Evolutionary conservation across 1,140 invertebrate genomes (phyloP), one percentile per base, ranked within the genome.

Genomic region (Drosophila lowei): DNA sequence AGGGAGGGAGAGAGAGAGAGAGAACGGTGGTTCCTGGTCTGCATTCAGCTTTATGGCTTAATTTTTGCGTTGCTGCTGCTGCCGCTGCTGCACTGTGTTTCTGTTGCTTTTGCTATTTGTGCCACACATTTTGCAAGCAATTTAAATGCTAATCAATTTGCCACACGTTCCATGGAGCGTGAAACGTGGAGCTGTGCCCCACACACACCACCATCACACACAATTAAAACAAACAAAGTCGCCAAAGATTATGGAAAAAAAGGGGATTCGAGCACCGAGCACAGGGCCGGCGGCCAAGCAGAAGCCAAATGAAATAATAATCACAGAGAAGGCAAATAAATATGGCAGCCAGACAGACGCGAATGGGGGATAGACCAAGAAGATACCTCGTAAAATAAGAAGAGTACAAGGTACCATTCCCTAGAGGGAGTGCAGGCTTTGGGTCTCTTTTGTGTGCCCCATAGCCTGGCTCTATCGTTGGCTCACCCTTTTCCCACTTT

Each of bases 131-230:
- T 84, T 79, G 77, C 68, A 77, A 70, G 77, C 80, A 85, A 86
- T 85, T 85, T 86, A 85, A 85, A 85, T 85, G 80, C 77, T 80
- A 85, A 86, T 85, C 80, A 85, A 84, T 85, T 85, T 79, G 61
- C 42, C 62, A 44, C 64, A 70, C 63, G 67, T 60, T 59, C 60
- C 58, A 38, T 38, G 34, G 34, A 38, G 74, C 48, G 46, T 50
- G 42, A 46, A 63, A 55, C 71, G 54, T 59, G 47, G 61, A 67
- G 71, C 54, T 62, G 52, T 79, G 63, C 63, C 63, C 42, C 72
- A 56, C 55, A 59, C 18, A 2, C 43, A 30, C 15, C 59, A 43
- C 13, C 52, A 18, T 15, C 18, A 52, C 52, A 47, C 43, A 16
- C 60, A 74, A 74, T 65, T 74, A 72, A 73, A 74, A 74, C 72